Base-by-base conservation (phyloP, 2,113 vertebrate genomes). In the Hemiprocne comata region DNA sequence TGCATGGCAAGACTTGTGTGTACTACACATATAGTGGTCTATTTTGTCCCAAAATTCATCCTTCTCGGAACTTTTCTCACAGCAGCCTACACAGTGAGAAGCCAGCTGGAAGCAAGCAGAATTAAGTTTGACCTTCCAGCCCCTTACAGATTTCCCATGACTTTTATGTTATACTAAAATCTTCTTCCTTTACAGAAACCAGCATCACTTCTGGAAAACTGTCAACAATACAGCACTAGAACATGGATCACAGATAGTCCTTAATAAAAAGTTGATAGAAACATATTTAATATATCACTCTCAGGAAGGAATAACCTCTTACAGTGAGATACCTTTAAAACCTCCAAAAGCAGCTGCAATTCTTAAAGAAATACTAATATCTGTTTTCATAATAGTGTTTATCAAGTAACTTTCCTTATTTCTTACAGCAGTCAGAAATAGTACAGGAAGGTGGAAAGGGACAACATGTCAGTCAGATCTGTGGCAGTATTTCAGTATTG, bases 61-160 rank as follows among this genome's bases (percentile, higher is more conserved):
- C 54, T 78, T 51, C 48, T 58, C 71, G 51, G 53, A 95, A 88
- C n/a, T 33, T 91, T 93, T 95, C 94, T 96, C 82, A 91, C 75
- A 95, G 54, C 40, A 93, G 61, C 23, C 60, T 65, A n/a, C 84
- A 36, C 40, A 93, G 90, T 51, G 60, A 85, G 75, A 95, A 93
- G 88, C 55, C 95, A 96, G 79, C 90, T 95, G 90, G 83, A 88
- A 90, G 64, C 36, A 74, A 67, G 17, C 21, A 86, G 83, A 92
- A 90, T 55, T 51, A 69, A 67, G 28, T 80, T 80, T 93, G 88
- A 96, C 92, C 85, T 93, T n/a, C 46, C 18, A 93, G 24, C 28
- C 40, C 58, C 26, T 90, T 48, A 29, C 79, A 92, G 42, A 77
- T 80, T 96, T 97, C 85, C 90, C 90, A 86, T 92, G 79, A 86